Percentiles rank a stretch among this genome's conserved stretches.
Conservation (phyloP, 2,797 vertebrate genomes). For the Poeciliopsis paucimaculata region DNA sequence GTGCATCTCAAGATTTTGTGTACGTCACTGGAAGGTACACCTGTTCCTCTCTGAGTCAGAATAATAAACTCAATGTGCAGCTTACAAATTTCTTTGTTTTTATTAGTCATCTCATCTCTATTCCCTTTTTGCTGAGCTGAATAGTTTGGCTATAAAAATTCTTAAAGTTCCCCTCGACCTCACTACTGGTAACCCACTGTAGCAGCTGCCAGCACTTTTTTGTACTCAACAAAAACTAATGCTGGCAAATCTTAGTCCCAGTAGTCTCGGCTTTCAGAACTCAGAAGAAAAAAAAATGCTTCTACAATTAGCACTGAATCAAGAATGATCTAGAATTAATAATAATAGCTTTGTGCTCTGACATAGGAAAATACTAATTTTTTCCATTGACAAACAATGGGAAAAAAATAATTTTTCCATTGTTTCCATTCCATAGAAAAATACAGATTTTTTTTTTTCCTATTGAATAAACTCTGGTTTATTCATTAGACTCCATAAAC, state of each 20-base stretch:
- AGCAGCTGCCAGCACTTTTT: slow-evolving; percentile 13
- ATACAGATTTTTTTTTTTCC: no score
- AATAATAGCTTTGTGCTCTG: not conserved
- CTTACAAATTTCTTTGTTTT: slow-evolving; percentile 43
- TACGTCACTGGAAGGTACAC: slow-evolving; percentile 34
- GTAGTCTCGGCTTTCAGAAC: not conserved
- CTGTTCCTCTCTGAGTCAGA: slow-evolving; percentile 57
- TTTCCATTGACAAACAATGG: not conserved
- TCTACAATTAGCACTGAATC: not conserved
- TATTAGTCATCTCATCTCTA: slow-evolving; percentile 28
- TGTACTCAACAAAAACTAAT: not conserved
- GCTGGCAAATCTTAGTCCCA: not conserved
- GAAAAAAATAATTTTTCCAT: no score
- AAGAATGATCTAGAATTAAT: not conserved
- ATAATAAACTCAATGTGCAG: slow-evolving; percentile 53
- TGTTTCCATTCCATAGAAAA: no score
- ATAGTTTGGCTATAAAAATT: slow-evolving; percentile 60
- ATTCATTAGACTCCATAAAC: no score
- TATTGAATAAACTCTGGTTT: no score
- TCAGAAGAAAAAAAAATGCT: not conserved
- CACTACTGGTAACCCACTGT: slow-evolving; percentile 69
- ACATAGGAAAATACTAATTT: not conserved
- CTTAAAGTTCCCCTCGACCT: slow-evolving; percentile 54
- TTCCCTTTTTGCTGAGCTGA: slow-evolving; percentile 25
- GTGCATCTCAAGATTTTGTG: slow-evolving; percentile 32